These are phyloP conservation scores for Carposina sasakii DNA, from an alignment of 1,140 invertebrate genomes.

Conservation along the genomic window DNA sequence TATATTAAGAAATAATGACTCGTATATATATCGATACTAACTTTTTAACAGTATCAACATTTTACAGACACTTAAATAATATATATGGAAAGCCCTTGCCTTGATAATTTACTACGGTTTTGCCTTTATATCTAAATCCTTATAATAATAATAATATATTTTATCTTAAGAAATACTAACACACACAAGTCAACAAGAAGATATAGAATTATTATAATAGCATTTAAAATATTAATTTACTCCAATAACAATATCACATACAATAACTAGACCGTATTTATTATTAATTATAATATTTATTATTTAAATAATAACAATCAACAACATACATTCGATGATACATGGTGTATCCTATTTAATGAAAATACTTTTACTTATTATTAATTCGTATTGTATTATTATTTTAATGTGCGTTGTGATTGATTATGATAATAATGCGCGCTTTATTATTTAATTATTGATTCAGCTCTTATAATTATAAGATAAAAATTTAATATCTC, in stretches of 20 bases:
- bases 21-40: too few relatives aligned
- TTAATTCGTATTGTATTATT: conserved; percentile 58
- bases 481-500: not conserved
- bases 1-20: too few relatives aligned
- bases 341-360: conserved; percentile 41
- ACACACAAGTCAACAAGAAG: conserved; percentile 66
- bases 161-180: too few relatives aligned
- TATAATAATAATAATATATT: too few relatives aligned
- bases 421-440: conserved; percentile 26
- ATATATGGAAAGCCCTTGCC: too few relatives aligned
- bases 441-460: too few relatives aligned
- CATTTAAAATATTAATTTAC: conserved; percentile 65
- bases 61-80: too few relatives aligned
- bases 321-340: conserved; percentile 65
- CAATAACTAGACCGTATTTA: conserved; percentile 59
- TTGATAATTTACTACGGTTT: too few relatives aligned
- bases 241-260: conserved; percentile 71
- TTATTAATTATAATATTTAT: conserved; percentile 19
- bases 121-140: too few relatives aligned
- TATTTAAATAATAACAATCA: conserved; percentile 53
- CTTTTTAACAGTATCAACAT: too few relatives aligned
- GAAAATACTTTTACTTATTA: conserved; percentile 51
- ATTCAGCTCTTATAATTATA: not conserved
- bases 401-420: conserved; percentile 55
- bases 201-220: conserved; percentile 56